Evolutionary conservation across 2,888 invertebrate genomes (phyloP).

Genomic region (Eurytoma californica): DNA sequence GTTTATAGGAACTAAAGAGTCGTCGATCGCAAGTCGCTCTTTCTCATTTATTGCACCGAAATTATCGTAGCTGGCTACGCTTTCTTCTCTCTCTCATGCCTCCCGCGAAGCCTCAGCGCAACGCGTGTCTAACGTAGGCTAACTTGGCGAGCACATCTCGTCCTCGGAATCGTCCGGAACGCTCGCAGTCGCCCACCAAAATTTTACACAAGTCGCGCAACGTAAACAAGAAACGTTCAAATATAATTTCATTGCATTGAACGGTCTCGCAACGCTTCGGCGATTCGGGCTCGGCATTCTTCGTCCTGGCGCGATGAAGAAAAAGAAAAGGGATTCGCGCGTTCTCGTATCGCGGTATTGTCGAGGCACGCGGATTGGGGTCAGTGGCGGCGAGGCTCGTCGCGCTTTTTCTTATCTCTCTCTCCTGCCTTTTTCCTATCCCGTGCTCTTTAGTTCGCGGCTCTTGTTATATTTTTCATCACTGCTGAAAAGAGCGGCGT

Average conservation of each 20-base stretch:
- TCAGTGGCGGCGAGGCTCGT: neutral
- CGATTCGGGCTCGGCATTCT: no score
- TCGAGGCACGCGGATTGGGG: neutral
- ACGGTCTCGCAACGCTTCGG: no score
- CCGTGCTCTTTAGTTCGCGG: neutral
- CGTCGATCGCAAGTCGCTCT: slow-evolving; percentile 51
- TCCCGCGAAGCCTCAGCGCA: neutral
- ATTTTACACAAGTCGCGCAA: neutral
- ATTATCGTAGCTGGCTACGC: slow-evolving; percentile 50
- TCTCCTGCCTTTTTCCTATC: neutral
- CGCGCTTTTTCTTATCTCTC: neutral
- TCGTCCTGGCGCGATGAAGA: neutral
- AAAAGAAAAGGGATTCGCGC: neutral
- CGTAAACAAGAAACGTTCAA: neutral
- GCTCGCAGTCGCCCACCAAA: neutral
- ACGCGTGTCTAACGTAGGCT: neutral
- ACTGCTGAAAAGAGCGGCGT: neutral
- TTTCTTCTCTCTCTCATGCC: neutral
- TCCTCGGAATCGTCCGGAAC: neutral
- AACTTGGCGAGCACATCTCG: slow-evolving; percentile 5
- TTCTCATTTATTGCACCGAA: slow-evolving; percentile 67
- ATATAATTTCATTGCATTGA: no score
- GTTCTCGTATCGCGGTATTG: neutral
- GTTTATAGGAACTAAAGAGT: slow-evolving; percentile 57
- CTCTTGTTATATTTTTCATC: neutral